These are phyloP conservation scores for Stramonita haemastoma DNA, from an alignment of 2,888 invertebrate species.

Conservation along the genomic window DNA sequence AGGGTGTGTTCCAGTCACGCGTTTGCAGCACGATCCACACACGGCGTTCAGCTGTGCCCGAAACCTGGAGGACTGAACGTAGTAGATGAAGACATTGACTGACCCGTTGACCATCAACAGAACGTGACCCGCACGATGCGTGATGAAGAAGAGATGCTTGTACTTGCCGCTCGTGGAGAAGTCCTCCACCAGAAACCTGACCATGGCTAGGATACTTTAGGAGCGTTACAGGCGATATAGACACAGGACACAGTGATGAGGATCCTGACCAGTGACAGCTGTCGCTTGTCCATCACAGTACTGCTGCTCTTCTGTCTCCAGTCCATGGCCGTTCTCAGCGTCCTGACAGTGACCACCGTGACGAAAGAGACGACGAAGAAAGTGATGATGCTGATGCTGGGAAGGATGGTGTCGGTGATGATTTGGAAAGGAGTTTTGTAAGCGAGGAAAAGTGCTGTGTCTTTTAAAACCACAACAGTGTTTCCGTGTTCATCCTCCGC, in stretches of 20 bases:
- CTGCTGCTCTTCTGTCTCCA: slow-evolving; percentile 8
- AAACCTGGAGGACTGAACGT: neutral
- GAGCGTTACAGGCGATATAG: slow-evolving; percentile 16
- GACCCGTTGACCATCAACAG: slow-evolving; percentile 18
- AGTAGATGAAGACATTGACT: slow-evolving; percentile 33
- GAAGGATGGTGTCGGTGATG: slow-evolving; percentile 11
- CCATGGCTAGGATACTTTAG: neutral
- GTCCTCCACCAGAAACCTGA: neutral
- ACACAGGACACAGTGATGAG: slow-evolving; percentile 25
- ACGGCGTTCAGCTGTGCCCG: neutral
- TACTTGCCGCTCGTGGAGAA: neutral
- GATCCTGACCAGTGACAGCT: neutral
- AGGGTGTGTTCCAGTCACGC: no score
- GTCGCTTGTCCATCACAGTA: neutral
- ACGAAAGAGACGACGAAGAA: slow-evolving; percentile 14
- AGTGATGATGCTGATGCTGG: neutral
- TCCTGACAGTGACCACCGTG: slow-evolving; percentile 15
- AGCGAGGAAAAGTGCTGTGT: neutral
- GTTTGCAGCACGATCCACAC: neutral
- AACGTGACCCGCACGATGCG: neutral
- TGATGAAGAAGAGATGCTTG: neutral
- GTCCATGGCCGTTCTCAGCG: neutral
- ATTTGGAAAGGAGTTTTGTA: neutral
- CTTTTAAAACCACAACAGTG: neutral
- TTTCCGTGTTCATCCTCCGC: neutral